Base-by-base conservation (phyloP, 1,140 invertebrate genomes). In the Eurosta solidaginis region DNA sequence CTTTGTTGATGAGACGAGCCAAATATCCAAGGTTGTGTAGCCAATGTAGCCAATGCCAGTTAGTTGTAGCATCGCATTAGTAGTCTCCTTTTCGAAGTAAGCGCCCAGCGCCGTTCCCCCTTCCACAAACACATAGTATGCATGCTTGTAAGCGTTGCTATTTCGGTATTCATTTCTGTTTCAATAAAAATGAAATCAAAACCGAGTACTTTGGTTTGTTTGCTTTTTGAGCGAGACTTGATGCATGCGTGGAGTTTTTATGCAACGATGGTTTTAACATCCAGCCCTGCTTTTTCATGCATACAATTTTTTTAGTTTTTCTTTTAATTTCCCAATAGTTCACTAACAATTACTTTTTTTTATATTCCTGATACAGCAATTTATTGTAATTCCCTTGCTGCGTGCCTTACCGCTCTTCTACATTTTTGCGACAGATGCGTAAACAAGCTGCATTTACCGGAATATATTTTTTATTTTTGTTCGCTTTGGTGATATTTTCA, bases 261-360 rank as follows among this genome's bases (percentile, higher is more conserved):
- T 68, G 59, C 59, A 68, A 68, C 59, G 27, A 29, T 68, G 59
- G 17, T 40, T 27, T 12, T 17, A 17, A 7, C 54, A n/a, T 20
- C 7, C 33, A 14, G 17, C 12, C 40, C 59, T 68, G 59, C 36
- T 68, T 68, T 68, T 20, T 68, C 59, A 29, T 68, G 59, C 29
- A 68, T 33, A 68, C 6, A 5, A n/a, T 42, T 33, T 59, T 42
- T 59, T 59, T 36, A 1, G 29, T n/a, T 14, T 36, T 36, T 68
- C 59, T n/a, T 68, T 68, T 68, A 68, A 68, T 68, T 68, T 68
- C 27, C 52, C 59, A 68, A 68, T 68, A 68, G 59, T 68, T 68
- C 33, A 68, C 59, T 68, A 68, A 40, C 59, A 68, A 68, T 40
- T 20, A 36, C 12, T 68, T 68, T 68, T 63, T 74, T 74, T 5